Evolutionary conservation across 2,113 vertebrate species (phyloP).

Genomic region (Dicrurus megarhynchus): DNA sequence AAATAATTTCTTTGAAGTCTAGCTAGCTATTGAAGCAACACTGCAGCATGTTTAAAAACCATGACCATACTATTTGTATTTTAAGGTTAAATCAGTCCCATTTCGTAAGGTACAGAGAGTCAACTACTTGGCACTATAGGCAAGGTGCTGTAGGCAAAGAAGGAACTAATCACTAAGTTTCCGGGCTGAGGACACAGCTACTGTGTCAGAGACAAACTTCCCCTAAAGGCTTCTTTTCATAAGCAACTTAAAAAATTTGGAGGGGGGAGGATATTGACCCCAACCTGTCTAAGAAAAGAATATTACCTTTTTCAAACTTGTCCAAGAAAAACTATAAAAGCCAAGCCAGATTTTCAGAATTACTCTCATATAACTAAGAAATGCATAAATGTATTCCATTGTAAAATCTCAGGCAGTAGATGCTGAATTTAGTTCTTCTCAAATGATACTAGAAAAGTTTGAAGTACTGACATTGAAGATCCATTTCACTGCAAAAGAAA

Average conservation of each 20-base stretch:
- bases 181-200: fast-evolving
- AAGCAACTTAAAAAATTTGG: background rate
- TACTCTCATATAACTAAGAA: background rate
- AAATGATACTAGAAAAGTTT: background rate
- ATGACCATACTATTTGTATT: background rate
- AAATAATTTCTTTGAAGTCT: background rate
- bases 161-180: background rate
- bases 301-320: background rate
- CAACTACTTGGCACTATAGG: background rate
- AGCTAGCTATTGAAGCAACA: background rate
- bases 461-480: background rate
- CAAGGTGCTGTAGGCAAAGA: background rate
- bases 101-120: background rate
- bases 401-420: background rate
- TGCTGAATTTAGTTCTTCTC: background rate
- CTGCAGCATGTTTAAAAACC: background rate
- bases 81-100: background rate
- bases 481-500: background rate
- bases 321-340: background rate
- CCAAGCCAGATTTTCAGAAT: background rate
- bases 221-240: background rate
- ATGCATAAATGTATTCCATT: background rate
- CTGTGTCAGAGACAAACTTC: background rate
- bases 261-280: fast-evolving
- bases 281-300: background rate